These are phyloP conservation scores for Acanthosepion esculentum DNA, from an alignment of 2,888 invertebrate species.

Conservation along the genomic window DNA sequence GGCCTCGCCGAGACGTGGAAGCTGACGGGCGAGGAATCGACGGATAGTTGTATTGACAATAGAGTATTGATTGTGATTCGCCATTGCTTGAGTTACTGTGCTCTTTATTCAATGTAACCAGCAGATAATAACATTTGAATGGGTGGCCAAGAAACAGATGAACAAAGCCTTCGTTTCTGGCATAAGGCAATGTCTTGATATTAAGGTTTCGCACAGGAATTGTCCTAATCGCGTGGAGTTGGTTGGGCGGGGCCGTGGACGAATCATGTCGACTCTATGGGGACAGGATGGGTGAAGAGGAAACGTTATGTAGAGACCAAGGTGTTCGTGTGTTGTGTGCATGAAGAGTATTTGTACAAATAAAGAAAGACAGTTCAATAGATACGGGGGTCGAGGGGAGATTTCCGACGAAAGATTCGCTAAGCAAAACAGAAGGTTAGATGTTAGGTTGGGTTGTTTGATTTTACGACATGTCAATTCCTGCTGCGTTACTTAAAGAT, in stretches of 20 bases:
- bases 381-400: too few species aligned
- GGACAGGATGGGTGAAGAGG: not conserved
- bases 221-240: not conserved
- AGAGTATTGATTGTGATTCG: not conserved
- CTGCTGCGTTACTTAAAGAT: too few species aligned
- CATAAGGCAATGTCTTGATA: slow-evolving; percentile 18
- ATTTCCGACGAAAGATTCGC: too few species aligned
- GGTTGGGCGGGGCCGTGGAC: not conserved
- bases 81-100: not conserved
- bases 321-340: not conserved
- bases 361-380: not conserved
- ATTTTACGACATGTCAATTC: too few species aligned
- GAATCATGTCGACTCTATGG: not conserved
- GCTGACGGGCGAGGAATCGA: not conserved
- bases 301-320: not conserved
- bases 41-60: slow-evolving; percentile 1
- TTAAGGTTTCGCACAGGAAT: slow-evolving; percentile 10
- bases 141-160: slow-evolving; percentile 11
- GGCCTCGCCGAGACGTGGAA: not conserved
- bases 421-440: too few species aligned
- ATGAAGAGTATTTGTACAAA: not conserved
- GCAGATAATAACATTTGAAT: not conserved
- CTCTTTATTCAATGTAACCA: slow-evolving; percentile 2
- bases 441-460: too few species aligned
- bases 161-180: slow-evolving; percentile 16